Evolutionary conservation across 2,888 invertebrate species (phyloP), one percentile per base, ranked within the genome.

Genomic region (Andricus curvator): DNA sequence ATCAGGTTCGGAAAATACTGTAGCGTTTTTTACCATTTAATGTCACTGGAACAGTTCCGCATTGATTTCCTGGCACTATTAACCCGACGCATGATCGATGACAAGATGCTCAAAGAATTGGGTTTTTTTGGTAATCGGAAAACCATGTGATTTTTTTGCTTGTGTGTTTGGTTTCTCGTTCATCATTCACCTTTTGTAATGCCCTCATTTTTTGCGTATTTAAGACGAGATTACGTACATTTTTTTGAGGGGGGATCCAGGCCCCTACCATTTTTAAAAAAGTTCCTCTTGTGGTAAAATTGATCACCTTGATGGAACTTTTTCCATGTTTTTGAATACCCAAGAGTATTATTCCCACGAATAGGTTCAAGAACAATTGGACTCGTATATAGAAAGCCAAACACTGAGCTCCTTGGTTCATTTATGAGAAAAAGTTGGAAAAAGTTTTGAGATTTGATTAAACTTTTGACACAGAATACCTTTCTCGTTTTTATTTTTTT

Each of bases 11-110:
- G 25, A 25, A 62, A 25, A 25, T 62, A 62, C 62, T 62, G 25
- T 29, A 15, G 15, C 62, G 5, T 62, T 62, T 62, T 62, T 62
- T 62, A n/a, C 56, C n/a, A 56, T 56, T n/a, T 48, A 68, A 25
- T 51, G 29, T 74, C 29, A 56, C 33, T 25, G 25, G 6, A 15
- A 62, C 15, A n/a, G 51, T 33, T 74, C 9, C 20, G 56, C 25
- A 56, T 33, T 29, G 51, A 51, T 51, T 70, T 51, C 25, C 25
- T 70, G n/a, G 29, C 25, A 70, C 56, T 56, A n/a, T 56, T 51
- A 74, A 74, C 74, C 74, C 56, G n/a, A n/a, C 29, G 6, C 29
- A 74, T 80, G 80, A 80, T 80, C 79, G 80, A 60, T 65, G 78
- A 37, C 41, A 68, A 68, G 51, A 44, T 77, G n/a, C 77, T 66